A percentile compares a stretch with the other conserved stretches of the same genome.
These are phyloP conservation scores for Argya squamiceps DNA, from an alignment of 2,797 vertebrate genomes.

Conservation along the genomic window DNA sequence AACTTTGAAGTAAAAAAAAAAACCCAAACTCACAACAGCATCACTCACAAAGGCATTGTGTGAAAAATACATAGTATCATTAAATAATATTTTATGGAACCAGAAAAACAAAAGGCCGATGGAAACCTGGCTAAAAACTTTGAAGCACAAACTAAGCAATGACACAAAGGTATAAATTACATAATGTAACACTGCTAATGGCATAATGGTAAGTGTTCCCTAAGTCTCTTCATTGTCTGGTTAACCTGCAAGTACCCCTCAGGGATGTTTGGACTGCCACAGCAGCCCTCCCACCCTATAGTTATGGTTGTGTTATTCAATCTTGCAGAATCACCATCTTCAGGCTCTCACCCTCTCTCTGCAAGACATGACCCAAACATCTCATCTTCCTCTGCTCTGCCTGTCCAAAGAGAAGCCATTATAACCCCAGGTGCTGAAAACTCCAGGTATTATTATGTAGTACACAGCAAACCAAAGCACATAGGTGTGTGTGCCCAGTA, in stretches of 20 bases:
- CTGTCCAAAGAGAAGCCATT: slow-evolving; percentile 65
- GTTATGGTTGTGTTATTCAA: slow-evolving; percentile 31
- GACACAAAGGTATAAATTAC: background rate
- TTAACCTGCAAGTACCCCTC: slow-evolving; percentile 20
- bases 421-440: slow-evolving; percentile 49
- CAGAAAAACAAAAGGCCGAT: background rate
- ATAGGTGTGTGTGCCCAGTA: background rate
- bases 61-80: background rate
- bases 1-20: background rate
- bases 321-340: slow-evolving; percentile 40
- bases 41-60: background rate
- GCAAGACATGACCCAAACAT: slow-evolving; percentile 50
- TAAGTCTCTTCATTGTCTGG: slow-evolving; percentile 10
- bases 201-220: background rate
- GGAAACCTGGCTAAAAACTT: background rate
- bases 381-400: slow-evolving; percentile 60
- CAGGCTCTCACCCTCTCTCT: slow-evolving; percentile 15
- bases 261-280: background rate
- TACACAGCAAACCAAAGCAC: background rate
- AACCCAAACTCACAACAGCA: background rate
- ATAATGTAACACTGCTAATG: background rate
- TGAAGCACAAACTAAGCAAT: background rate
- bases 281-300: background rate
- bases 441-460: background rate
- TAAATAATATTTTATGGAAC: background rate